A percentile compares a stretch with the other conserved stretches of the same genome.
Evolutionary conservation across 1,140 invertebrate genomes (phyloP).

Genomic region (Sesamia nonagrioides): DNA sequence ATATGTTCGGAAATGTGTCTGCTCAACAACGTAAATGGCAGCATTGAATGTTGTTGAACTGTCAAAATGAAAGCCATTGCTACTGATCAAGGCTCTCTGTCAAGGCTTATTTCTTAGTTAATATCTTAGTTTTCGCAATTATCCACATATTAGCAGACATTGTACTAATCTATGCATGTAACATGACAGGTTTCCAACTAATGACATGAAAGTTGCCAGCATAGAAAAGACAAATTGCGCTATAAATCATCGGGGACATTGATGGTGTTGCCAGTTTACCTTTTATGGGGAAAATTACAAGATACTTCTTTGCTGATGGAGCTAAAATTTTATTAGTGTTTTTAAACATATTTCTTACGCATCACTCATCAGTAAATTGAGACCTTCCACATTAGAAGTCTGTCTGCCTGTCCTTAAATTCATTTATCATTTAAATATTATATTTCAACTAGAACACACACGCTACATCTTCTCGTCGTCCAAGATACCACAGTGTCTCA

Average conservation of each 20-base stretch:
- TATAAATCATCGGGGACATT: conserved; percentile 55
- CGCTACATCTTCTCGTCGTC: no score
- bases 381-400: no score
- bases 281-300: conserved; percentile 5
- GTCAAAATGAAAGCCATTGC: no score
- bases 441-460: no score
- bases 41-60: no score
- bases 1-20: no score
- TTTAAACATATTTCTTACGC: not conserved
- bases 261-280: conserved; percentile 49
- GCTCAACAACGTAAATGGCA: no score
- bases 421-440: no score
- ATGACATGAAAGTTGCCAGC: conserved; percentile 42
- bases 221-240: conserved; percentile 53
- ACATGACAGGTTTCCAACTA: conserved; percentile 25
- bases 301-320: not conserved
- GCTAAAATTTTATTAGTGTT: not conserved
- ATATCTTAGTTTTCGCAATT: conserved; percentile 2
- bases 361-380: not conserved
- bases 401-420: no score
- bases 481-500: no score
- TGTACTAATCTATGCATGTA: not conserved
- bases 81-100: no score
- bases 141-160: not conserved
- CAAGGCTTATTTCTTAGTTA: not conserved